A percentile compares a stretch with the other conserved stretches of the same genome.
Conservation (phyloP, 2,797 vertebrate genomes). For the Diglossa cyanea region DNA sequence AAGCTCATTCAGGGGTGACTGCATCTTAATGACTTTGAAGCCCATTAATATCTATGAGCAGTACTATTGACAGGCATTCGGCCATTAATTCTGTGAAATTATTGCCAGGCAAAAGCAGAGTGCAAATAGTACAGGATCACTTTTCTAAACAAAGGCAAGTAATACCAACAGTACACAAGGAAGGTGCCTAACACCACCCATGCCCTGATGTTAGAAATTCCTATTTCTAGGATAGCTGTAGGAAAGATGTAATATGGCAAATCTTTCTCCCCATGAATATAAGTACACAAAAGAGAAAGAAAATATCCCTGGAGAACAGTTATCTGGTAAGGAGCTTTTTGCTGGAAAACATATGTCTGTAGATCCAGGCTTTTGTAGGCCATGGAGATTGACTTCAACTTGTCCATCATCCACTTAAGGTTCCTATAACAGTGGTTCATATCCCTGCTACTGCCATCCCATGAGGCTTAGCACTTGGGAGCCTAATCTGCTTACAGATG, state of each 20-base stretch:
- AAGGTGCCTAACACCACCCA: not conserved
- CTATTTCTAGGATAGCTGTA: not conserved
- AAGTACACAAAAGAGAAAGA: not conserved
- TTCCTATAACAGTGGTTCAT: not conserved
- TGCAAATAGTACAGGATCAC: not conserved
- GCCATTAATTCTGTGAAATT: not conserved
- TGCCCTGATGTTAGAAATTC: not conserved
- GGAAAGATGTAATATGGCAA: not conserved
- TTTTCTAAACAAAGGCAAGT: not conserved
- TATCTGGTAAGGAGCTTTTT: not conserved
- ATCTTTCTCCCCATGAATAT: not conserved
- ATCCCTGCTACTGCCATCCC: not conserved
- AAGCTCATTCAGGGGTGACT: not conserved
- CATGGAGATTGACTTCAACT: not conserved
- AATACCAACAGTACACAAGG: not conserved
- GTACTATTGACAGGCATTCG: not conserved
- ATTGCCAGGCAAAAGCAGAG: not conserved
- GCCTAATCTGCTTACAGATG: not conserved
- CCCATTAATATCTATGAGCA: not conserved
- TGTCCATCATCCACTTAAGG: not conserved
- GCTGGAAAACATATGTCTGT: not conserved
- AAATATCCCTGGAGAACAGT: not conserved
- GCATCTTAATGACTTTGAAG: not conserved
- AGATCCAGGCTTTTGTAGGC: not conserved
- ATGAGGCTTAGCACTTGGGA: not conserved